Conservation (phyloP, 2,888 invertebrate species). For the Anorthoa munda region DNA sequence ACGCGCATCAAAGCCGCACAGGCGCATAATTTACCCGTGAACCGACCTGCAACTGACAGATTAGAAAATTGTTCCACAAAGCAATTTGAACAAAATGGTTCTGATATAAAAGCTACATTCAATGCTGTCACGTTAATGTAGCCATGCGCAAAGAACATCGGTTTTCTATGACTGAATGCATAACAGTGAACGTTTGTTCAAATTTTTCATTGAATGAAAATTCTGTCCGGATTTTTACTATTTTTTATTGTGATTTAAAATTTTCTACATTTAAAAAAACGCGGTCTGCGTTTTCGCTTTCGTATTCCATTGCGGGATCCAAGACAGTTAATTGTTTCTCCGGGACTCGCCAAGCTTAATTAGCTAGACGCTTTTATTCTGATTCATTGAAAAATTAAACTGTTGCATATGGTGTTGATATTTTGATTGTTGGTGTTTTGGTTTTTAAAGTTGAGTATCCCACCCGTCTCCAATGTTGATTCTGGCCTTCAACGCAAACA, state of each 20-base stretch:
- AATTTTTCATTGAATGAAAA: neutral
- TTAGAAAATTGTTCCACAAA: slow-evolving; percentile 64
- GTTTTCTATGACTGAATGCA: neutral
- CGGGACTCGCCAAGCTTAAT: no score
- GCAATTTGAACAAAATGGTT: slow-evolving; percentile 63
- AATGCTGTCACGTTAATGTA: slow-evolving; percentile 52
- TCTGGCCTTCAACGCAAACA: no score
- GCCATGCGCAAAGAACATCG: slow-evolving; percentile 19
- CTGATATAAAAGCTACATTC: slow-evolving; percentile 40
- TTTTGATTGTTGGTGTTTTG: no score
- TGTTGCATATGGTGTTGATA: no score
- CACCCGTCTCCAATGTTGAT: no score
- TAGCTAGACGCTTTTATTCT: no score
- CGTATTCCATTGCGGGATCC: no score
- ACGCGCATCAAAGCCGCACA: slow-evolving; percentile 6
- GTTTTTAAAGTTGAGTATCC: no score
- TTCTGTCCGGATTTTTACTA: neutral
- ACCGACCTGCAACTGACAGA: slow-evolving; percentile 63
- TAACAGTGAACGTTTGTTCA: neutral
- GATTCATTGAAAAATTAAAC: no score
- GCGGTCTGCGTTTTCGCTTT: no score
- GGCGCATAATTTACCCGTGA: slow-evolving; percentile 48
- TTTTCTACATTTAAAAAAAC: no score
- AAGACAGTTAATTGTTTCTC: no score
- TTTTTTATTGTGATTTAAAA: neutral